phyloP scores from a whole-genome alignment of 1,140 invertebrate genomes.

The Pseudomyrmex cubaensis region DNA sequence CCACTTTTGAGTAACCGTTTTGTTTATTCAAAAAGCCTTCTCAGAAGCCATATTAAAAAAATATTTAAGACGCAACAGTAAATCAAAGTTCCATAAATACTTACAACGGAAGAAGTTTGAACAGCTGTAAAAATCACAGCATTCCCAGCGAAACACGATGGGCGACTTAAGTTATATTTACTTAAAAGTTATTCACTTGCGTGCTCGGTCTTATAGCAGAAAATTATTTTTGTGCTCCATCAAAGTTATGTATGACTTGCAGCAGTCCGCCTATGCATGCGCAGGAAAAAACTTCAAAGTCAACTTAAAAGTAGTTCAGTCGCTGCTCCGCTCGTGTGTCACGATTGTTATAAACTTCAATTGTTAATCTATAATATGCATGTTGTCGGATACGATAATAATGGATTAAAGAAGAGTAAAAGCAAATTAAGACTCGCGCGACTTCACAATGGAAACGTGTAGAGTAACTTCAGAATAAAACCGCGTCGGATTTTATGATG shows the following conservation, averaged over 20 bases:
- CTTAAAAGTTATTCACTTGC: slow-evolving; percentile 45
- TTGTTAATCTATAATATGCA: slow-evolving; percentile 57
- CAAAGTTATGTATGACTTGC: slow-evolving; percentile 19
- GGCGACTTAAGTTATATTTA: slow-evolving; percentile 46
- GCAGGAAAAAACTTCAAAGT: slow-evolving; percentile 36
- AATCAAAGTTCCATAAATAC: slow-evolving; percentile 26
- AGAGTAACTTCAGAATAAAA: no score
- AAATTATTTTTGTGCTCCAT: slow-evolving; percentile 58
- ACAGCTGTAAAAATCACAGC: slow-evolving; percentile 48
- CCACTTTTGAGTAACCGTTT: no score
- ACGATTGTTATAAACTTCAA: slow-evolving; percentile 35
- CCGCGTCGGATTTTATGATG: no score
- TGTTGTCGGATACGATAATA: slow-evolving; percentile 54
- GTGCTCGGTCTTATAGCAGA: slow-evolving; percentile 53
- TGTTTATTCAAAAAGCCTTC: not conserved
- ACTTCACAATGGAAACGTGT: not conserved
- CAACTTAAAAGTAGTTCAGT: slow-evolving; percentile 53
- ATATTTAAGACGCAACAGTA: slow-evolving; percentile 29
- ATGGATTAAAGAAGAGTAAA: slow-evolving; percentile 52
- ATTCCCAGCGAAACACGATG: slow-evolving; percentile 22
- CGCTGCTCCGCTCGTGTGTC: slow-evolving; percentile 45
- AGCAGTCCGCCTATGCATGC: not conserved
- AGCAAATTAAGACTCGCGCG: slow-evolving; percentile 51
- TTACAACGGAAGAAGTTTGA: slow-evolving; percentile 37
- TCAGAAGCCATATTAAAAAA: slow-evolving; percentile 1